Evolutionary conservation across 1,140 invertebrate genomes (phyloP), one percentile per base, ranked within the genome.

Genomic region (Orius insidiosus): DNA sequence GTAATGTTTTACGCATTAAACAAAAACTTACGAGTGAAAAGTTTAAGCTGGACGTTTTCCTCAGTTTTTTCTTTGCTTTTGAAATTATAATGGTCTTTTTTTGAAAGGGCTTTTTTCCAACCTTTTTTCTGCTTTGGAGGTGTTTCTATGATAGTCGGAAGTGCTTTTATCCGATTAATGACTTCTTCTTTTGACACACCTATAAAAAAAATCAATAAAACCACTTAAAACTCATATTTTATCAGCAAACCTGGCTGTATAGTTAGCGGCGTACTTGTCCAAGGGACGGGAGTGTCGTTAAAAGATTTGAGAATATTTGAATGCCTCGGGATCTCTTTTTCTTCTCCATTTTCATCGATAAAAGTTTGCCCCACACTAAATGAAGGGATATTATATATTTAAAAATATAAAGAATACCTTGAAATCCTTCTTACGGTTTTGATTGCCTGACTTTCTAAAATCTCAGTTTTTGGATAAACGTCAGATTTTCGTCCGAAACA

Each of bases 271-370:
- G 39, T 48, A 16, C 47, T 48, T 16, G 16, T 13, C 47, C 47
- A 48, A 9, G 47, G 47, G 11, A 45, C 14, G 11, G 41, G 1
- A 5, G 32, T 18, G 10, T 42, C 47, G 34, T 45, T 45, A 18
- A 44, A 49, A 3, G 47, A 44, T 16, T 45, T 30, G 13, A 45
- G 5, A 10, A 49, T 45, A 32, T 42, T 49, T 2, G 41, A 37
- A 30, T 49, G 47, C n/a, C 47, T 40, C 15, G 24, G 40, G 6
- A 49, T 31, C 38, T 49, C 47, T 8, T 15, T 45, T 45, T 49
- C 47, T 45, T 49, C 47, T 13, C 47, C 47, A 31, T 49, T 41
- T 31, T 49, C 47, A 49, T 49, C 24, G 1, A 49, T 35, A 9
- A 44, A 31, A n/a, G 47, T 49, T 3, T 43, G 32, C 5, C 47